Evolutionary conservation across 2,888 invertebrate species (phyloP).

Genomic region (Drosophila vallismaia): DNA sequence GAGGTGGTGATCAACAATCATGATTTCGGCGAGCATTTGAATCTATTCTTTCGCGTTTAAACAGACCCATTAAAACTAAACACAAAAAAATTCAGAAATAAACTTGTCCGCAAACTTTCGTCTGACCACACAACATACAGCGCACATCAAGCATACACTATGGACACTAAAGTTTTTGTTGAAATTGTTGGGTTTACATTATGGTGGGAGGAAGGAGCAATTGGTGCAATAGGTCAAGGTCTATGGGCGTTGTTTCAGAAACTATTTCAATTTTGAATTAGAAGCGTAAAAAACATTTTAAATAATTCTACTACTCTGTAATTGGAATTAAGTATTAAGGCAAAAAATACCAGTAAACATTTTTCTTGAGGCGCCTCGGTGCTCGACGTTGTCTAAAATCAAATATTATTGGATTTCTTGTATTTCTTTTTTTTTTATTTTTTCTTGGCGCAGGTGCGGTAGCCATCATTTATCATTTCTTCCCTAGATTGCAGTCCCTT

Average conservation of each 20-base stretch:
- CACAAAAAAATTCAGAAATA: neutral
- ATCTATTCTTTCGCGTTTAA: constrained; percentile 23
- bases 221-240: neutral
- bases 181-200: constrained; percentile 5
- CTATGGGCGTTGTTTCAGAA: constrained; percentile 1
- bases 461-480: constrained; percentile 23
- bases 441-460: constrained; percentile 34
- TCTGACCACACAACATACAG: neutral
- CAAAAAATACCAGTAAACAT: neutral
- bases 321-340: neutral
- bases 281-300: constrained; percentile 1
- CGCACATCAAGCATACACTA: constrained; percentile 26
- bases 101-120: neutral
- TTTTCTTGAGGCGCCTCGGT: neutral
- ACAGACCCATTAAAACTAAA: neutral
- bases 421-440: constrained; percentile 4
- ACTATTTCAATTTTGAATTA: neutral
- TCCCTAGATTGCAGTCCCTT: constrained; percentile 9
- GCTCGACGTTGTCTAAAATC: neutral
- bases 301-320: neutral
- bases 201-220: neutral
- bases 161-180: constrained; percentile 19
- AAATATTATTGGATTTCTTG: constrained; percentile 9
- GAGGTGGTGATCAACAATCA: neutral
- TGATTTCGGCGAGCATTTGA: constrained; percentile 43